Percentiles rank a stretch among this genome's conserved stretches.
phyloP scores from a whole-genome alignment of 2,888 invertebrate genomes.

The Harmothoe impar region DNA sequence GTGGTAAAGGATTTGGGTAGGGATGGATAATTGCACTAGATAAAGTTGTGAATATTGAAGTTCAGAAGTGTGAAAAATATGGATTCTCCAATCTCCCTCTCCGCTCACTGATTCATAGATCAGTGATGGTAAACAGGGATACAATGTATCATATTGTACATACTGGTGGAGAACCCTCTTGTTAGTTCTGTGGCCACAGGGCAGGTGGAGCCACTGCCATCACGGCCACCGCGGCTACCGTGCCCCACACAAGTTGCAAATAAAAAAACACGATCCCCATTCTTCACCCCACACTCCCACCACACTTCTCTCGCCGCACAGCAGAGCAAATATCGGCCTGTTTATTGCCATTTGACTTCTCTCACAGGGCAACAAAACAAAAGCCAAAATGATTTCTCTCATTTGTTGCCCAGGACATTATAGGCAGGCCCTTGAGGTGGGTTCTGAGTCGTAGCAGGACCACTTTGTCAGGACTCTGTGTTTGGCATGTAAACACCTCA shows the following conservation, averaged over 20 bases:
- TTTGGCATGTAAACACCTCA: conserved; percentile 34
- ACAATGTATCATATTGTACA: conserved; percentile 2
- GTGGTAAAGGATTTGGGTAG: no score
- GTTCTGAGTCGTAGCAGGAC: background rate
- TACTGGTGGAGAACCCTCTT: conserved; percentile 11
- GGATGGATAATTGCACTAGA: no score
- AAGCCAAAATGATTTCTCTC: conserved; percentile 31
- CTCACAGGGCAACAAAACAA: conserved; percentile 59
- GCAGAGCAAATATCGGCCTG: background rate
- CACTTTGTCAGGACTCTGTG: conserved; percentile 45
- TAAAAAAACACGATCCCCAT: background rate
- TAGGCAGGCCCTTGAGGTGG: conserved; percentile 43
- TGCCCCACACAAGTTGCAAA: background rate
- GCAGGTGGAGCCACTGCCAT: conserved; percentile 10
- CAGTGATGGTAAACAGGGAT: conserved; percentile 39
- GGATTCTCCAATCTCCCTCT: conserved; percentile 12
- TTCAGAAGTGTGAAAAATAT: background rate
- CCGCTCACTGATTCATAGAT: background rate
- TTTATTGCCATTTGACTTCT: conserved; percentile 61
- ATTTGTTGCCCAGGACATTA: conserved; percentile 59
- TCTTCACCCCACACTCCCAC: conserved; percentile 2
- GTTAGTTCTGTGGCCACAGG: background rate
- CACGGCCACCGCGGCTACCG: background rate
- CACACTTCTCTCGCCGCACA: background rate
- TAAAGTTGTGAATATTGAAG: no score